Evolutionary conservation across 1,140 invertebrate genomes (phyloP).

Genomic region (Bathynomus jamesi): DNA sequence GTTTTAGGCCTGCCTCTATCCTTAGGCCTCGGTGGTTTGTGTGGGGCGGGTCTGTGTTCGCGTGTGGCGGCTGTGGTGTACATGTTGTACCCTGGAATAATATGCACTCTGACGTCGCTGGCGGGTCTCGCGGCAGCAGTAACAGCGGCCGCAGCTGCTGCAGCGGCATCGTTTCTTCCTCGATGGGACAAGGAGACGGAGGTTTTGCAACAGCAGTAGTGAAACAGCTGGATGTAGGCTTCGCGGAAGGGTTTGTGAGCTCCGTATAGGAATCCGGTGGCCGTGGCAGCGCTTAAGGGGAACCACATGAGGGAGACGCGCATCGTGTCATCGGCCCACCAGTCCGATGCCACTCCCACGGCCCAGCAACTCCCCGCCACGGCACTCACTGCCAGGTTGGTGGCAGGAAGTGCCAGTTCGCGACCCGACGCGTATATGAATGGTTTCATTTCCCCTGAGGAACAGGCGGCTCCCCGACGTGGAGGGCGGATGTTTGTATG

Average conservation of each 20-base stretch:
- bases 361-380: constrained; percentile 28
- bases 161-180: constrained; percentile 51
- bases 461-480: constrained; percentile 14
- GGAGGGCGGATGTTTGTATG: constrained; percentile 19
- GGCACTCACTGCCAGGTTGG: constrained; percentile 29
- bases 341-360: constrained; percentile 29
- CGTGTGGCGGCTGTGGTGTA: constrained; percentile 57
- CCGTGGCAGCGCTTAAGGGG: constrained; percentile 24
- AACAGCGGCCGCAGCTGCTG: constrained; percentile 48
- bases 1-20: constrained; percentile 23
- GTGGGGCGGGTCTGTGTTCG: constrained; percentile 24
- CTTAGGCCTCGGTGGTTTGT: constrained; percentile 19
- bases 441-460: neutral
- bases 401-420: constrained; percentile 28
- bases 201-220: constrained; percentile 75
- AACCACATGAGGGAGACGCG: constrained; percentile 19
- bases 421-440: constrained; percentile 13
- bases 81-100: constrained; percentile 64
- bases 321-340: constrained; percentile 21
- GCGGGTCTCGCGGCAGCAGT: constrained; percentile 20
- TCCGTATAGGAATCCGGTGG: constrained; percentile 28
- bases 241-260: constrained; percentile 45
- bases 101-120: constrained; percentile 60
- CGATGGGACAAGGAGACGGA: constrained; percentile 56
- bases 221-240: constrained; percentile 66